Percentiles rank a stretch among this genome's conserved stretches.
These are phyloP conservation scores for Pseudomyrmex flavicornis DNA, from an alignment of 1,140 invertebrate genomes.

Conservation along the genomic window DNA sequence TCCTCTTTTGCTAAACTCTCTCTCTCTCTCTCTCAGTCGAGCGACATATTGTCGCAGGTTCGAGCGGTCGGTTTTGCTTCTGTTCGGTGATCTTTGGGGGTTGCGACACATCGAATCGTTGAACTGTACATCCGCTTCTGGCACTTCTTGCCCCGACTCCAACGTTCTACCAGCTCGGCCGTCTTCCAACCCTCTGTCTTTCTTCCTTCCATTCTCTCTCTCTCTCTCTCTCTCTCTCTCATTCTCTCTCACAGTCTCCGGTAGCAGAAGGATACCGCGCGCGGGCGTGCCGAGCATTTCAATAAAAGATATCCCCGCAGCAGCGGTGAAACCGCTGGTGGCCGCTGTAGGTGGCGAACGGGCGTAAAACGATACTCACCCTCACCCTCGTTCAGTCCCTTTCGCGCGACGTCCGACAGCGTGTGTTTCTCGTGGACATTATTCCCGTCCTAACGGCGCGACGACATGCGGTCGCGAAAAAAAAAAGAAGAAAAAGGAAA, in stretches of 20 bases:
- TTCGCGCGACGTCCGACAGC: conserved; percentile 35
- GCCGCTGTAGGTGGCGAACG: conserved; percentile 12
- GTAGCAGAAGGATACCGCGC: conserved; percentile 53
- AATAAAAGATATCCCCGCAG: conserved; percentile 67
- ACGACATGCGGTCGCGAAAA: conserved; percentile 23
- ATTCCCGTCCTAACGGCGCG: conserved; percentile 57
- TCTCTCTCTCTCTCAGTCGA: conserved; percentile 1
- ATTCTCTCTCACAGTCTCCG: neutral
- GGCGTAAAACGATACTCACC: conserved; percentile 52
- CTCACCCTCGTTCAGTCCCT: conserved; percentile 37
- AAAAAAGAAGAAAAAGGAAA: conserved; percentile 24
- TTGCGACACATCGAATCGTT: conserved; percentile 60
- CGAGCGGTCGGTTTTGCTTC: conserved; percentile 53
- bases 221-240: neutral
- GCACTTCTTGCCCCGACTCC: conserved; percentile 47
- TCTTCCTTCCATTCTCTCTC: neutral
- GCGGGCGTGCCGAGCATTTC: conserved; percentile 70
- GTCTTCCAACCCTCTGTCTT: conserved; percentile 4
- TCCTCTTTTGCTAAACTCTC: neutral
- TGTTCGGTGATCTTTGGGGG: conserved; percentile 24
- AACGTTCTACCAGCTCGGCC: conserved; percentile 29
- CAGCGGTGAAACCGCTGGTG: conserved; percentile 10
- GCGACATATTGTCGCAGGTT: conserved; percentile 51
- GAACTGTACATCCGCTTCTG: conserved; percentile 59
- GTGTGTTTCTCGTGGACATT: conserved; percentile 52